Evolutionary conservation across 2,888 invertebrate species (phyloP).

Genomic region (Drosophila tripunctata): DNA sequence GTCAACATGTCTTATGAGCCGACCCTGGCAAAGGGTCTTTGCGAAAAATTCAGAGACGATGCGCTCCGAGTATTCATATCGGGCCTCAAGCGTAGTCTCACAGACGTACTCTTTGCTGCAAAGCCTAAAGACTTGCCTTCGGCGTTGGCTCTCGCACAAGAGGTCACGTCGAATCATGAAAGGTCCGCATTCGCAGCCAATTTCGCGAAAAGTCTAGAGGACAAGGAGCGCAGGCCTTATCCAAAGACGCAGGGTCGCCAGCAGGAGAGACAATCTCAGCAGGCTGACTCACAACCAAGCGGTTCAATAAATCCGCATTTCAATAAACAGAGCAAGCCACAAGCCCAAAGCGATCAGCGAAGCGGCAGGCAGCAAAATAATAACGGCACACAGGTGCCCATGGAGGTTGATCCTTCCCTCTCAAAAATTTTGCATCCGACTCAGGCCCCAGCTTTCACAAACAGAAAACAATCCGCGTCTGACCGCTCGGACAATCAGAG

Average conservation of each 20-base stretch:
- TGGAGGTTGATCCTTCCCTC: not conserved
- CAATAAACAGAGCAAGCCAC: too few relatives aligned
- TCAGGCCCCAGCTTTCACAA: not conserved
- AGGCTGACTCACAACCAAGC: too few relatives aligned
- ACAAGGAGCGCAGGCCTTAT: not conserved
- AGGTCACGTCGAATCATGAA: constrained; percentile 13
- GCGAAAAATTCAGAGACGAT: constrained; percentile 21
- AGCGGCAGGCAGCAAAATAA: not conserved
- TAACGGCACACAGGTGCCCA: not conserved
- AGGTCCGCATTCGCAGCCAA: not conserved
- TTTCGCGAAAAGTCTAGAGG: not conserved
- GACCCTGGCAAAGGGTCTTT: not conserved
- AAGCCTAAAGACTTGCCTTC: constrained; percentile 18
- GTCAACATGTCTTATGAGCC: constrained; percentile 5
- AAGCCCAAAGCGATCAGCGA: not conserved
- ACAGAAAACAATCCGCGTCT: not conserved
- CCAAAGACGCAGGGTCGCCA: not conserved
- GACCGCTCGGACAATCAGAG: constrained; percentile 1
- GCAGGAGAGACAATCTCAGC: too few relatives aligned
- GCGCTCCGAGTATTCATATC: constrained; percentile 20
- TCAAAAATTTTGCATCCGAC: not conserved
- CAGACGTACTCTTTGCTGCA: constrained; percentile 15
- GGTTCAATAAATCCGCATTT: too few relatives aligned
- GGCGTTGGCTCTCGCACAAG: constrained; percentile 13
- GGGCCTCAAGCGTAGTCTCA: constrained; percentile 14